Evolutionary conservation across 2,113 vertebrate species (phyloP).

Genomic region (Microtus richardsoni): DNA sequence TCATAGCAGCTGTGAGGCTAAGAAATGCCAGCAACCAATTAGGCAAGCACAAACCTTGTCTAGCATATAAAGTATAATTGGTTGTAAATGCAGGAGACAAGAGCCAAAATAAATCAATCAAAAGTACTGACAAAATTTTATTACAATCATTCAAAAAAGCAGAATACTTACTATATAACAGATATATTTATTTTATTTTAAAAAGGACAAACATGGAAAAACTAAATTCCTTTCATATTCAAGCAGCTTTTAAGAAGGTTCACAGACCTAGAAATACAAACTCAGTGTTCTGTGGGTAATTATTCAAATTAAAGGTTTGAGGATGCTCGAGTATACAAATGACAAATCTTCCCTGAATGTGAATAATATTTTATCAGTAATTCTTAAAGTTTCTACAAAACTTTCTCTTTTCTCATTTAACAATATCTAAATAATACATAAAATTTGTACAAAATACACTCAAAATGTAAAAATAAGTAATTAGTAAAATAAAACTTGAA

Average conservation of each 20-base stretch:
- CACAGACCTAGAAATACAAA: slow-evolving; percentile 56
- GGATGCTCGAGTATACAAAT: slow-evolving; percentile 34
- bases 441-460: slow-evolving; percentile 42
- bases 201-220: slow-evolving; percentile 30
- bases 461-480: slow-evolving; percentile 43
- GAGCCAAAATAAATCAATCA: slow-evolving; percentile 72
- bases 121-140: slow-evolving; percentile 61
- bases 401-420: slow-evolving; percentile 21
- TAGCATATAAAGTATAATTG: slow-evolving; percentile 85
- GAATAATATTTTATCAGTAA: slow-evolving; percentile 52
- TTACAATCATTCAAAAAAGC: slow-evolving; percentile 35
- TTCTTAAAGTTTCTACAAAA: slow-evolving; percentile 17
- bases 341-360: not conserved
- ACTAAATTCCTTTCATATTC: slow-evolving; percentile 30
- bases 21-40: slow-evolving; percentile 87
- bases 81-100: slow-evolving; percentile 69
- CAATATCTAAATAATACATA: not conserved
- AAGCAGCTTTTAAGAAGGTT: slow-evolving; percentile 20
- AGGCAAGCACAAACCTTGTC: slow-evolving; percentile 83
- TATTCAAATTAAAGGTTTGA: slow-evolving; percentile 40
- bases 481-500: slow-evolving; percentile 42
- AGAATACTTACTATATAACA: slow-evolving; percentile 66
- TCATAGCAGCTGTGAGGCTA: slow-evolving; percentile 85
- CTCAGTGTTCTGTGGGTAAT: slow-evolving; percentile 22
- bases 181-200: not conserved